Evolutionary conservation across 2,113 vertebrate genomes (phyloP), one percentile per base, ranked within the genome.

Genomic region (Thunnus maccoyii): DNA sequence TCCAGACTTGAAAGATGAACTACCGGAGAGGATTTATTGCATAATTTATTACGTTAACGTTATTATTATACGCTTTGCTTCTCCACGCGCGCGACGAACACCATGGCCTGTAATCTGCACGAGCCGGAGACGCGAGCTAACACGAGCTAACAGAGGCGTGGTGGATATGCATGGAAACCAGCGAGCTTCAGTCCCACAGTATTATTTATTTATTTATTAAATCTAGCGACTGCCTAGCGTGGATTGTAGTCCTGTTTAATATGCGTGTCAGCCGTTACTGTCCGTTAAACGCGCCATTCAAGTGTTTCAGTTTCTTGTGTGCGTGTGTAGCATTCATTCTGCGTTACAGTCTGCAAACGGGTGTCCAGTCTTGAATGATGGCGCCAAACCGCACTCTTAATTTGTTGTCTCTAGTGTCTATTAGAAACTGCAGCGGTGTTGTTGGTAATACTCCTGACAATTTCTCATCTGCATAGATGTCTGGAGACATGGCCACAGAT

Each of bases 401-500:
- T 14, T 3, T 70, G 50, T 10, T 74, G 46, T 54, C 9, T 22
- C 0, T 13, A 3, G 4, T 64, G 22, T 20, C 16, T 22, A 4
- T 36, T 54, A 12, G 14, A 27, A 30, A 12, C 14, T 22, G 1
- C 22, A 10, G 3, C 18, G 5, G 1, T 74, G 46, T 10, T 47
- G 36, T 12, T 36, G 9, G 4, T 22, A 22, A 22, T 22, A 22
- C 22, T 22, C 22, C 22, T 77, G 27, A 30, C 4, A 57, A 68
- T 4, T 46, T 96, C 95, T 94, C 92, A 73, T 95, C 95, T 93
- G 87, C 94, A 94, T 96, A 98, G 97, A 97, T 98, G 95, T 96
- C 97, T 96, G 96, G 90, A 96, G 96, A 96, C 94, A 98, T 98
- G 98, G 97, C 97, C 94, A 96, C 97, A 90, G 98, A 99, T 95